Conservation (phyloP, 2,113 vertebrate genomes). For the Cyanistes caeruleus region DNA sequence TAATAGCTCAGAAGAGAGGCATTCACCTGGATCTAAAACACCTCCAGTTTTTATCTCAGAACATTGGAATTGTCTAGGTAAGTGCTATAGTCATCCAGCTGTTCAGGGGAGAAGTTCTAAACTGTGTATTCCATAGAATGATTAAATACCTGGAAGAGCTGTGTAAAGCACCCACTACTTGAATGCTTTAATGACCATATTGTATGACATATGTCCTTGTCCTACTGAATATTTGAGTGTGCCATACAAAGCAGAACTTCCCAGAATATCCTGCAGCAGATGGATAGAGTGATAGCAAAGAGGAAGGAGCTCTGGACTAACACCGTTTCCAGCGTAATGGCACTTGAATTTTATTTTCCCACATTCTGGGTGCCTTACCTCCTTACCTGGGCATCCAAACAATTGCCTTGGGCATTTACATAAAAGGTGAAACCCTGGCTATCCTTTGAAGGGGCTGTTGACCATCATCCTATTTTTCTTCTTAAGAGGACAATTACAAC, state of each 20-base stretch:
- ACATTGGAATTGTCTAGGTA: background rate
- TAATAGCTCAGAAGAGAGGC: background rate
- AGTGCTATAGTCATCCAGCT: background rate
- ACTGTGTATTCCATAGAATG: background rate
- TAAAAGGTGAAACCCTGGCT: background rate
- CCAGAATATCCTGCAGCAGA: background rate
- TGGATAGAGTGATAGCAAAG: background rate
- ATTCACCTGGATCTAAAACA: background rate
- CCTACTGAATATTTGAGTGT: background rate
- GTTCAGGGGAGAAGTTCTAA: background rate
- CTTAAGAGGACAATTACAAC: background rate
- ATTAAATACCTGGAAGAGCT: background rate
- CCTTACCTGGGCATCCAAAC: background rate
- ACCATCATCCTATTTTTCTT: background rate
- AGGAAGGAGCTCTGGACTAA: background rate
- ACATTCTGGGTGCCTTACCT: background rate
- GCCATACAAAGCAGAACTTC: background rate
- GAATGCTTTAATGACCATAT: background rate
- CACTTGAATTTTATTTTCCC: background rate
- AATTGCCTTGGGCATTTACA: background rate
- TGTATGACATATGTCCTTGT: background rate
- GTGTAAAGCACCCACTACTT: background rate
- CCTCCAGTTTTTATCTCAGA: background rate
- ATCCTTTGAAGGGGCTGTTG: background rate
- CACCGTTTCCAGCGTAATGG: background rate